These are phyloP conservation scores for Wiebesia pumilae DNA, from an alignment of 1,140 invertebrate species.

Conservation along the genomic window DNA sequence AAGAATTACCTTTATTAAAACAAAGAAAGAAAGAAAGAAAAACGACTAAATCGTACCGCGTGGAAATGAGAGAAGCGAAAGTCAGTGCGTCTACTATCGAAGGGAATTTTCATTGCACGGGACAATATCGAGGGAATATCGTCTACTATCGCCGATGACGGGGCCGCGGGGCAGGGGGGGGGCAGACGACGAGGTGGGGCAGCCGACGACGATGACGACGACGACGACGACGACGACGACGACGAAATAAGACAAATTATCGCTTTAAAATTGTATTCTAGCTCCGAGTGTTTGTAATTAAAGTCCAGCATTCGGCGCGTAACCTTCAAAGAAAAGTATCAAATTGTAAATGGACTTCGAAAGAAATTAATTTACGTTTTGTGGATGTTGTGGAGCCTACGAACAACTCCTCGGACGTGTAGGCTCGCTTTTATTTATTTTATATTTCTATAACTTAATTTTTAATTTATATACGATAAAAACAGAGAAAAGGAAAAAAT, in stretches of 20 bases:
- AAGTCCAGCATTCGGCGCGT: not conserved
- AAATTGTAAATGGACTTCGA: not conserved
- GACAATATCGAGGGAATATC: not conserved
- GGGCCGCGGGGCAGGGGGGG: too few species aligned
- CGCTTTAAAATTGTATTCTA: not conserved
- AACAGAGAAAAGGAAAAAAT: slow-evolving; percentile 4
- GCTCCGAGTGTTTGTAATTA: not conserved
- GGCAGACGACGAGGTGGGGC: too few species aligned
- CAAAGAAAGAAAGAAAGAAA: too few species aligned
- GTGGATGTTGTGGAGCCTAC: not conserved
- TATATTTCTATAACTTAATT: slow-evolving; percentile 38
- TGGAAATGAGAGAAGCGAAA: too few species aligned
- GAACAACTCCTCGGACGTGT: not conserved
- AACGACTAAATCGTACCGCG: too few species aligned
- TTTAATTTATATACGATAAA: slow-evolving; percentile 10
- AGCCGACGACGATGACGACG: not conserved
- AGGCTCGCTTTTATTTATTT: slow-evolving; percentile 34
- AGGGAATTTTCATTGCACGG: not conserved
- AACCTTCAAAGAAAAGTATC: not conserved
- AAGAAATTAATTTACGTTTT: not conserved
- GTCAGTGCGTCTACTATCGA: too few species aligned
- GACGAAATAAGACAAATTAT: not conserved
- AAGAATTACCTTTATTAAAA: slow-evolving; percentile 82
- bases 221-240: not conserved
- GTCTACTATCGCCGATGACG: not conserved